These are phyloP conservation scores for Graptemys geographica DNA, from an alignment of 2,797 vertebrate species.

Conservation along the genomic window DNA sequence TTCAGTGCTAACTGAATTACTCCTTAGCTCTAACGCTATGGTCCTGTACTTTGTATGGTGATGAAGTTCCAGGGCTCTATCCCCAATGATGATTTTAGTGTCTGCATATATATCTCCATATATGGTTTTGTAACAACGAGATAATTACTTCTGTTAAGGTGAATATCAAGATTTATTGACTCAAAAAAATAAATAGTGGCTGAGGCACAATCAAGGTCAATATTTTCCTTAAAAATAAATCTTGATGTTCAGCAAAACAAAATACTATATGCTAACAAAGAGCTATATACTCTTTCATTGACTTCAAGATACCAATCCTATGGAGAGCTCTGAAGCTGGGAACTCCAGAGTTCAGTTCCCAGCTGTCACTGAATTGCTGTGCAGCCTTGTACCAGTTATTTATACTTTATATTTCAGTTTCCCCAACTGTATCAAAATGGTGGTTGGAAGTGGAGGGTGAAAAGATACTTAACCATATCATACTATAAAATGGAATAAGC, in stretches of 20 bases:
- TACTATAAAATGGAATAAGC: neutral
- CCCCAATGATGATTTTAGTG: neutral
- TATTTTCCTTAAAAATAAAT: neutral
- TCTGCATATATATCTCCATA: neutral
- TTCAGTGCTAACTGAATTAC: neutral
- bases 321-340: neutral
- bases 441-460: neutral
- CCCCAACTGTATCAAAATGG: neutral
- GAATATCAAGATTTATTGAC: neutral
- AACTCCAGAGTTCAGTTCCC: neutral
- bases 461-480: neutral
- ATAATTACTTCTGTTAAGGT: neutral
- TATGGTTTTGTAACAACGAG: neutral
- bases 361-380: neutral
- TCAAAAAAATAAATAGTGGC: neutral
- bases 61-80: neutral
- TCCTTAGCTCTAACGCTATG: neutral
- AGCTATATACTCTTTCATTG: neutral
- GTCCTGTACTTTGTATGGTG: neutral
- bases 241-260: neutral
- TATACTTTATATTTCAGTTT: neutral
- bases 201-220: neutral
- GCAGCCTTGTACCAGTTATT: neutral
- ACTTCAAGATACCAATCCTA: neutral
- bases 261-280: neutral